Evolutionary conservation across 1,140 invertebrate genomes (phyloP), one percentile per base, ranked within the genome.

Genomic region (Sipha flava): DNA sequence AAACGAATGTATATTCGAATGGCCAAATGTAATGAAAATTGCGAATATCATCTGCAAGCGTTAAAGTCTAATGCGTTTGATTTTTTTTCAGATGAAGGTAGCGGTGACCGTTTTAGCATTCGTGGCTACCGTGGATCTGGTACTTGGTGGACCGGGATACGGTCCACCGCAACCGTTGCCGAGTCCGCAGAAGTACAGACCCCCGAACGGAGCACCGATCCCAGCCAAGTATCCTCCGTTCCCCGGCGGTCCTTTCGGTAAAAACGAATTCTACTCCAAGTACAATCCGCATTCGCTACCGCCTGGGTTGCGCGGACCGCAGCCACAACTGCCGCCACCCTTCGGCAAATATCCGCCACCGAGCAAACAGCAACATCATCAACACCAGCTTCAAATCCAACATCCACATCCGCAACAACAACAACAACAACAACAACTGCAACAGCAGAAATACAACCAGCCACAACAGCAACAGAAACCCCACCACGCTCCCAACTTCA

Each of bases 251-350:
- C 23, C 34, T 9, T 47, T 59, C 21, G 9, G 37, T 12, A 45
- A 77, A 43, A 77, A 77, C 21, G 73, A 77, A 18, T 40, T 59
- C 7, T 59, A 59, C n/a, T 59, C 73, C 9, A 77, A 77, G 21
- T 77, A 40, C 23, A 77, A 77, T 12, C 73, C 73, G 5, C 73
- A 77, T 26, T 75, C 49, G 16, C 4, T 54, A 12, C 72, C 72
- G 2, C 72, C 72, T 0, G 73, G 73, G 3, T 1, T 77, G 18
- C 52, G 73, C 0, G 49, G 49, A 43, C 49, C 21, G 0, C 29
- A 45, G 7, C 47, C 70, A 4, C 45, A 47, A 52, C 16, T 3
- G 2, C 21, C 47, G n/a, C 29, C 45, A 5, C 52, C n/a, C 40
- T 77, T 77, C 23, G 34, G 23, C 21, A 77, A 59, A 5, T 77